A percentile compares a stretch with the other conserved stretches of the same genome.
Conservation (phyloP, 2,797 vertebrate genomes). For the Somateria mollissima region DNA sequence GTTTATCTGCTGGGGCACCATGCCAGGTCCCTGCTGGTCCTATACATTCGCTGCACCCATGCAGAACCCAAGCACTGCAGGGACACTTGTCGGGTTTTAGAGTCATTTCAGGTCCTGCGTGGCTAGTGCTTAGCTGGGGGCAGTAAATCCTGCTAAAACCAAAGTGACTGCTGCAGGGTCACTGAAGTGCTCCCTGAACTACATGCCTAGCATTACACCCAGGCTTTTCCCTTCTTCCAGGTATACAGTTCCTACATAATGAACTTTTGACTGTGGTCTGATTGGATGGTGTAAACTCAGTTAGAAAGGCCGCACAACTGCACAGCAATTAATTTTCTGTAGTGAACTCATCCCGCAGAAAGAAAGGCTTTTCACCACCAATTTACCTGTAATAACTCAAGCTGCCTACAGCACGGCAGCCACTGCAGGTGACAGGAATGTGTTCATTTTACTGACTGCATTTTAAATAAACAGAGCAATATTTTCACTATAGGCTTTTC, state of each 20-base stretch:
- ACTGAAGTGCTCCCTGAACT: not conserved
- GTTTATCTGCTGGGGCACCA: fast-evolving
- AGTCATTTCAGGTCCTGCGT: not conserved
- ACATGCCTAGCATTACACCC: not conserved
- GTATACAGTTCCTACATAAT: not conserved
- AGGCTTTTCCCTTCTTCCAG: not conserved
- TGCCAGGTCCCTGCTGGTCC: not conserved
- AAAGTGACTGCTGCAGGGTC: not conserved
- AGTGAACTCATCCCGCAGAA: not conserved
- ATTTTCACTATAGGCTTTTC: not conserved
- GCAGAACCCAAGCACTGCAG: not conserved
- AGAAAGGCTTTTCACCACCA: not conserved
- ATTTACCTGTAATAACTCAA: not conserved
- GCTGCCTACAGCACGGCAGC: not conserved
- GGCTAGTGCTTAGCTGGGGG: not conserved
- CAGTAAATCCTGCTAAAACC: not conserved
- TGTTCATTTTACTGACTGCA: not conserved
- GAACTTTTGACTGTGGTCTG: not conserved
- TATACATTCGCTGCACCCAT: not conserved
- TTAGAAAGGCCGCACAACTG: not conserved
- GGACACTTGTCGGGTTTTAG: not conserved
- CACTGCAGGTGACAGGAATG: too few relatives aligned
- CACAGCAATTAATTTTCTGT: not conserved
- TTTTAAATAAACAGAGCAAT: not conserved
- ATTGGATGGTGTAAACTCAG: not conserved